Evolutionary conservation across 2,888 invertebrate genomes (phyloP), one percentile per base, ranked within the genome.

Genomic region (Heliconius ismenius): DNA sequence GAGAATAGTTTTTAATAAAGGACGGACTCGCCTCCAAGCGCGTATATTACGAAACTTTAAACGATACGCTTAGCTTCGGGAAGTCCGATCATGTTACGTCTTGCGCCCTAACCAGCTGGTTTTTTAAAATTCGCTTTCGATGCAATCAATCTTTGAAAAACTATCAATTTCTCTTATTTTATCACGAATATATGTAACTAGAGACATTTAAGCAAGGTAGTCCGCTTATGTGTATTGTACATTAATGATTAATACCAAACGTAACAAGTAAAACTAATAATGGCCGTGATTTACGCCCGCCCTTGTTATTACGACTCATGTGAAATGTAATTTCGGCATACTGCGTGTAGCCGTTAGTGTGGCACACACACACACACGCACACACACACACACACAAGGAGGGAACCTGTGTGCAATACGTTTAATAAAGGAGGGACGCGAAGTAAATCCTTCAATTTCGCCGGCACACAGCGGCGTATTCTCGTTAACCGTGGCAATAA

Each of bases 1-100:
- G 92, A 93, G 92, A 93, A 94, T 94, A 94, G 94, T 94, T 93
- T 94, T 93, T 94, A 94, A 93, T 93, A 93, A 93, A 93, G 92
- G 92, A 92, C 91, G 89, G 90, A 89, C 91, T 90, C 86, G 87
- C 54, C 70, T 58, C 70, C 4, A 89, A 86, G 90, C 91, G 91
- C 93, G 92, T 92, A 93, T 93, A 94, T 94, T 94, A 93, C 93
- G 86, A 93, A 94, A 94, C 92, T 94, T 93, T 92, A 91, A 92
- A 91, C 92, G 90, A 93, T 92, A 91, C 90, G 91, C 89, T 90
- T 89, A 90, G 91, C 90, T 92, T 91, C 90, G 90, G 92, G 91
- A 92, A 90, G 92, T 91, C 91, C 91, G 87, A 86, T 85, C 86
- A 88, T 89, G 90, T 89, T 89, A 88, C 87, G 86, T 85, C 87